These are phyloP conservation scores for Idaea dimidiata DNA, from an alignment of 2,888 invertebrate species.

Conservation along the genomic window DNA sequence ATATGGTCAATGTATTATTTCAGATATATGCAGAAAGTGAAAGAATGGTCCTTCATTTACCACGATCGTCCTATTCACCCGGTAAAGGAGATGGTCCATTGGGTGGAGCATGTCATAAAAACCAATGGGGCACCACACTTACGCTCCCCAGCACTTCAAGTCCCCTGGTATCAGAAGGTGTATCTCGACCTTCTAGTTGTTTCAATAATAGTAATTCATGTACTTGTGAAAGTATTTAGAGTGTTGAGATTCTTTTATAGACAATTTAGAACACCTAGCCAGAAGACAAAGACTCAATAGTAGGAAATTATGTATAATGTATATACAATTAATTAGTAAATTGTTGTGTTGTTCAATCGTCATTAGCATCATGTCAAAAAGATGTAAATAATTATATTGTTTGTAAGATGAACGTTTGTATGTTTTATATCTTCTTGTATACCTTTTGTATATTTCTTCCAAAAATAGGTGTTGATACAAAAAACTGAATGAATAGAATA, in stretches of 20 bases:
- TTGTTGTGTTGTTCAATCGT: too few relatives aligned
- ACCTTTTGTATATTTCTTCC: too few relatives aligned
- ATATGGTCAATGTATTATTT: neutral
- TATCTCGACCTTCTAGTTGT: conserved; percentile 32
- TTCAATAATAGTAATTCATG: conserved; percentile 12
- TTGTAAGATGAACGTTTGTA: too few relatives aligned
- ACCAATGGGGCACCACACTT: conserved; percentile 35
- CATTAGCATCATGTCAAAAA: too few relatives aligned
- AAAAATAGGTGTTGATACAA: too few relatives aligned
- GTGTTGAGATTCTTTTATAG: neutral
- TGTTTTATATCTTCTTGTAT: too few relatives aligned
- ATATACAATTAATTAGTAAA: too few relatives aligned
- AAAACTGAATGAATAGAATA: too few relatives aligned
- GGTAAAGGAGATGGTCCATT: conserved; percentile 33
- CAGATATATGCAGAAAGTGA: conserved; percentile 31
- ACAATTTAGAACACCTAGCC: neutral
- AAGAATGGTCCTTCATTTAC: conserved; percentile 38
- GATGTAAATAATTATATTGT: too few relatives aligned
- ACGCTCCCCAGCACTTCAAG: conserved; percentile 32
- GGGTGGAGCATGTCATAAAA: conserved; percentile 35
- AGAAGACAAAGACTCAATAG: neutral
- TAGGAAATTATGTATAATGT: too few relatives aligned
- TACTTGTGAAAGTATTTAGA: neutral
- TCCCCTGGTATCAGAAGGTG: conserved; percentile 37
- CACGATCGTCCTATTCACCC: conserved; percentile 35